These are phyloP conservation scores for Gryllus bimaculatus DNA, from an alignment of 1,140 invertebrate genomes.

Conservation along the genomic window DNA sequence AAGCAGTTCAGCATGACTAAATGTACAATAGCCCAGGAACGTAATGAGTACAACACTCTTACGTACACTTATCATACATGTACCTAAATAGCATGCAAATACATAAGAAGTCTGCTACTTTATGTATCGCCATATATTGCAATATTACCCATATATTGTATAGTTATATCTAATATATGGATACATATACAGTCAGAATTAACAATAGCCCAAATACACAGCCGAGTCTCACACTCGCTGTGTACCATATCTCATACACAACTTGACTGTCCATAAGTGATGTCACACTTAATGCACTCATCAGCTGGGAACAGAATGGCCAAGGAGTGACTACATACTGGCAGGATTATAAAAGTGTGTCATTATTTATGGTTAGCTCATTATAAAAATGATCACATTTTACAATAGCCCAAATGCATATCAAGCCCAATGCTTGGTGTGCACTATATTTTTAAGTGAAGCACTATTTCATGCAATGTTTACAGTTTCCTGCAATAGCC, in stretches of 20 bases:
- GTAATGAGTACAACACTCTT: slow-evolving; percentile 12
- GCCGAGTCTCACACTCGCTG: slow-evolving; percentile 14
- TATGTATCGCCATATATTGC: slow-evolving; percentile 1
- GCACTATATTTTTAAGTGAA: slow-evolving; percentile 2
- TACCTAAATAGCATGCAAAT: not conserved
- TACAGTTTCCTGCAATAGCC: slow-evolving; percentile 3
- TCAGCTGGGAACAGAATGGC: not conserved
- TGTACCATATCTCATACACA: slow-evolving; percentile 16
- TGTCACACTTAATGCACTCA: slow-evolving; percentile 7
- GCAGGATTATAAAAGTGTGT: not conserved
- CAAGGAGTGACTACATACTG: not conserved
- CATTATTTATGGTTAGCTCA: slow-evolving; percentile 5
- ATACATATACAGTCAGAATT: slow-evolving; percentile 6
- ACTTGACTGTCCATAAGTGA: slow-evolving; percentile 7
- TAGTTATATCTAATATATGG: slow-evolving; percentile 6
- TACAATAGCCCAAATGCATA: slow-evolving; percentile 18
- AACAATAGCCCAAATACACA: slow-evolving; percentile 19
- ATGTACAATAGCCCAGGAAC: slow-evolving; percentile 21
- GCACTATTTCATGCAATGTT: not conserved
- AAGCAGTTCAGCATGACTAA: slow-evolving; percentile 10
- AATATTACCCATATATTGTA: slow-evolving; percentile 6
- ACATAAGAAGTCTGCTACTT: slow-evolving; percentile 4
- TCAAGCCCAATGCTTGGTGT: not conserved
- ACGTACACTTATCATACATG: not conserved
- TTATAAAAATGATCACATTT: not conserved